Evolutionary conservation across 2,888 invertebrate species (phyloP), one percentile per base, ranked within the genome.

Genomic region (Athalia rosae): DNA sequence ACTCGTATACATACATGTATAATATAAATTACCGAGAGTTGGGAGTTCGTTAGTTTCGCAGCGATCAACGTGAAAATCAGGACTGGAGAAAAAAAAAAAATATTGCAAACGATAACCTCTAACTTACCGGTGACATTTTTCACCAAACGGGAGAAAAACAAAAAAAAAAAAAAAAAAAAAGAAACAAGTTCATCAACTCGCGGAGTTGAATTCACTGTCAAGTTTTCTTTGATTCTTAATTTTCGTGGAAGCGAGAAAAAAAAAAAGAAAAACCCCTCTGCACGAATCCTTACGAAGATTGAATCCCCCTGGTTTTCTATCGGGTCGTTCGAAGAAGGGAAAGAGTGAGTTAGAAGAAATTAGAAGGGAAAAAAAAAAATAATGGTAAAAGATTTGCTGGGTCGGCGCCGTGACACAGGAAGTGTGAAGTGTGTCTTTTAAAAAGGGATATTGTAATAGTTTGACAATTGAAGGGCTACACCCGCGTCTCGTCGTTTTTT

Each of bases 1-100:
- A 28, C 28, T 28, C 28, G 28, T 28, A 28, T 59, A 7, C 71
- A 8, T 43, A 15, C n/a, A 67, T 15, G 48, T 66, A 43, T 43
- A 3, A 69, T 53, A 43, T 71, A 71, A 58, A 45, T 71, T 71
- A 58, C 71, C 53, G 69, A 69, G 69, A 69, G 69, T 69, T 69
- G 66, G 50, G 47, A 48, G 66, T 50, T 43, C 47, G 48, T 41
- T n/a, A 13, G 45, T 66, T 48, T 6, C 53, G 53, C 53, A 53
- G 53, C 7, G 53, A 53, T 7, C 9, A n/a, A 28, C 28, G 28
- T 28, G 28, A 28, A 28, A 28, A 28, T 28, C 28, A 2, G 28
- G 2, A 28, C n/a, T 9, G 43, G 9, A 15, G 13, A 11, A 13
- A 59, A 4, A 59, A 59, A 15, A 15, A 4, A 3, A 53, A 53